Evolutionary conservation across 92 coral and sea anemone genomes (phyloP).

Genomic region (Pocillopora meandrina): DNA sequence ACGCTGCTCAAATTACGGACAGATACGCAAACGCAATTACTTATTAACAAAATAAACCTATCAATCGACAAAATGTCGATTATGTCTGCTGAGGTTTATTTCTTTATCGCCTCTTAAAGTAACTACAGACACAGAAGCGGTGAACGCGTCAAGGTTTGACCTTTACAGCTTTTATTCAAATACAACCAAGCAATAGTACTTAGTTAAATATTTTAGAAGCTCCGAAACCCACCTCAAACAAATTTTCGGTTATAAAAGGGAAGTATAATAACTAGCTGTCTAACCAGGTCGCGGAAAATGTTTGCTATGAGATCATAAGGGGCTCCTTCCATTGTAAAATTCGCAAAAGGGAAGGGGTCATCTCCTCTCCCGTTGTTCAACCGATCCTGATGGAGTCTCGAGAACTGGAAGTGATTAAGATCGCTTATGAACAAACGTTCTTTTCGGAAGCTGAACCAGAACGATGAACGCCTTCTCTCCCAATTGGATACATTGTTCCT

Average conservation of each 20-base stretch:
- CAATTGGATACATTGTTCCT: constrained; percentile 43
- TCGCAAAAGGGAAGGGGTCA: background rate
- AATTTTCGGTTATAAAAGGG: too few species aligned
- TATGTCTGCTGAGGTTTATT: too few species aligned
- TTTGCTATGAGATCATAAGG: background rate
- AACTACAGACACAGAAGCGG: too few species aligned
- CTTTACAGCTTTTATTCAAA: too few species aligned
- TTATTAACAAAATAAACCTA: background rate
- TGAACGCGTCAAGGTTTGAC: too few species aligned
- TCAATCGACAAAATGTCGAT: too few species aligned
- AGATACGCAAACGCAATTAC: background rate
- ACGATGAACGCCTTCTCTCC: constrained; percentile 1
- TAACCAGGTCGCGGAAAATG: constrained; percentile 6
- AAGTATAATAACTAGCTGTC: too few species aligned
- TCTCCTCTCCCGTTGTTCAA: background rate
- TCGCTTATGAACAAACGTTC: background rate
- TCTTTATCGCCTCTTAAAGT: too few species aligned
- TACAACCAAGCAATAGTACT: background rate
- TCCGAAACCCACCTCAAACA: too few species aligned
- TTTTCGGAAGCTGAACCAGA: background rate
- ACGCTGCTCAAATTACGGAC: constrained; percentile 8
- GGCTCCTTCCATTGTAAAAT: background rate
- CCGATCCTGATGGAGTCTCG: background rate
- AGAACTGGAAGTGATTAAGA: constrained; percentile 12
- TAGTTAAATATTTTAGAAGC: too few species aligned